Base-by-base conservation (phyloP, 2,797 vertebrate species). In the Amniataba percoides region DNA sequence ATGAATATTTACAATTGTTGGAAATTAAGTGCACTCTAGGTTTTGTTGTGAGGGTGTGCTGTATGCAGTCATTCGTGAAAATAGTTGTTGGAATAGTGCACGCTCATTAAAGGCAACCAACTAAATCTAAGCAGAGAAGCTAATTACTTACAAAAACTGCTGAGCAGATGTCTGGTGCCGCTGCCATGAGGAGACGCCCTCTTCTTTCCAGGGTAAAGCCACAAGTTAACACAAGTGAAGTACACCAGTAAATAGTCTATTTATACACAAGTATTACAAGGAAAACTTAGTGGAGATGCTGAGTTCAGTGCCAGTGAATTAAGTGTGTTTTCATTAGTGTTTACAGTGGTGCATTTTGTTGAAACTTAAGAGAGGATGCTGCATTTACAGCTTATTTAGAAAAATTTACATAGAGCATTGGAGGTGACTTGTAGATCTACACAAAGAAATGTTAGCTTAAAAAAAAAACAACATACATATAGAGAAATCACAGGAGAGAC, bases 131-230 rank as follows among this genome's bases (percentile, higher is more conserved):
- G 83, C 84, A 81, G 78, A 78, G 82, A 70, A 79, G 82, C 82
- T 92, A 92, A 90, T 93, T 92, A 89, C 84, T 91, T 89, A 66
- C 77, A 80, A 89, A 90, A 90, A 85, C 48, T 88, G 85, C 85
- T 85, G 83, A 89, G 87, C 89, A 84, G 80, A 89, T 92, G 88
- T 89, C 81, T 85, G 87, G 36, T 25, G 55, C 71, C 61, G 76
- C 57, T 77, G 81, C 83, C 81, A 82, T 51, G 25, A 78, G 69
- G 74, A 79, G 75, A 85, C 77, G 42, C 74, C 85, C 82, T 67
- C 5, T 71, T 73, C 71, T 80, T 84, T 74, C 31, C 48, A 52
- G 80, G 23, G 49, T 45, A 65, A 75, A 80, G 39, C 81, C 73
- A 74, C 81, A 67, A 77, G 60, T 80, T 67, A 75, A 80, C 71